These are phyloP conservation scores for Balearica regulorum DNA, from an alignment of 2,797 vertebrate genomes.

Conservation along the genomic window DNA sequence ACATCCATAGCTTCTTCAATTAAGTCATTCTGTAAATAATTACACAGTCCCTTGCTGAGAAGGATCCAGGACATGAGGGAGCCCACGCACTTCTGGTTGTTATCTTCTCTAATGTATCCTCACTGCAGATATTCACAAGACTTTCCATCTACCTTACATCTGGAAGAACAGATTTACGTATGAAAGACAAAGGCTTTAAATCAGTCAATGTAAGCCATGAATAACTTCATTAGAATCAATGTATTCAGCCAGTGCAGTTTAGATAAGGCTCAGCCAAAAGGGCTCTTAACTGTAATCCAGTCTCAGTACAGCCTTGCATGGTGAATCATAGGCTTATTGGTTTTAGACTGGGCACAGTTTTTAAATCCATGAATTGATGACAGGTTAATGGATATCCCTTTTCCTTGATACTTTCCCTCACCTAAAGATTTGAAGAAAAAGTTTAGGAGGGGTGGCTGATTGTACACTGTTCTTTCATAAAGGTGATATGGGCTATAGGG, in stretches of 20 bases:
- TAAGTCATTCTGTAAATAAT: neutral
- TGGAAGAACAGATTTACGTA: neutral
- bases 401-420: neutral
- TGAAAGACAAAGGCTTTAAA: neutral
- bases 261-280: neutral
- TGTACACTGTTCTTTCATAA: neutral
- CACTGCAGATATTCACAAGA: neutral
- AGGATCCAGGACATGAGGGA: neutral
- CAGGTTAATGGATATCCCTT: neutral
- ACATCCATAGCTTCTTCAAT: neutral
- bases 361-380: neutral
- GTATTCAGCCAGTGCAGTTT: neutral
- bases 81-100: neutral
- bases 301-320: neutral
- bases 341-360: constrained; percentile 24
- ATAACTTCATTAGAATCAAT: neutral
- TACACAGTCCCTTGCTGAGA: neutral
- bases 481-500: neutral
- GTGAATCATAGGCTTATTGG: neutral
- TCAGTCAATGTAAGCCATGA: neutral
- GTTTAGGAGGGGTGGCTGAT: neutral
- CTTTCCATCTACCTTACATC: neutral
- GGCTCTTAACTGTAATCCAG: neutral
- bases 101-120: neutral
- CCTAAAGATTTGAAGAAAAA: neutral